A percentile compares a stretch with the other conserved stretches of the same genome.
These are phyloP conservation scores for Notodonta ziczac DNA, from an alignment of 2,888 invertebrate genomes.

Conservation along the genomic window DNA sequence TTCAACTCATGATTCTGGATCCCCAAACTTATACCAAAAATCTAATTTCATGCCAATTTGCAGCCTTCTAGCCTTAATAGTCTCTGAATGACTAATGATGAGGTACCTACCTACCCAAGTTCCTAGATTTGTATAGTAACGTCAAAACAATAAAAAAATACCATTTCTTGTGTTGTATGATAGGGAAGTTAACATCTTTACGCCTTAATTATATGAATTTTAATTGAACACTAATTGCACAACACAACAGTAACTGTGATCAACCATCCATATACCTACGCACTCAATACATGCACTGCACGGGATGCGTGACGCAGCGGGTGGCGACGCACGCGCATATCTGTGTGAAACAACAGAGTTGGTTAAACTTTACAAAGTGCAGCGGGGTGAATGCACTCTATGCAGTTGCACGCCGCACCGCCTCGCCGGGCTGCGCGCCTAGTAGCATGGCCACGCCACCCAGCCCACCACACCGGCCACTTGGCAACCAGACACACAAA, in stretches of 20 bases:
- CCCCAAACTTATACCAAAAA: too few species aligned
- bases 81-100: too few species aligned
- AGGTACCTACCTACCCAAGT: too few species aligned
- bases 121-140: too few species aligned
- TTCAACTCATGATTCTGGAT: too few species aligned
- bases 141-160: too few species aligned
- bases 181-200: too few species aligned
- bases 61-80: too few species aligned
- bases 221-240: not conserved
- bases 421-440: conserved; percentile 64
- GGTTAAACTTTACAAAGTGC: conserved; percentile 30
- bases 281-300: not conserved
- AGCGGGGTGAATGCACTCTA: conserved; percentile 50
- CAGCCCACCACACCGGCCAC: conserved; percentile 71
- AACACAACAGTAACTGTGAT: not conserved
- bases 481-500: conserved; percentile 74
- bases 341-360: conserved; percentile 9
- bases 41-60: too few species aligned
- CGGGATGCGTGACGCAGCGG: too few species aligned
- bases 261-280: not conserved
- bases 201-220: too few species aligned
- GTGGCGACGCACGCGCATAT: not conserved
- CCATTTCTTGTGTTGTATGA: too few species aligned
- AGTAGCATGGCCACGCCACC: conserved; percentile 67
- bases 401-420: conserved; percentile 43